These are phyloP conservation scores for Psittacula echo DNA, from an alignment of 2,797 vertebrate species.

Conservation along the genomic window DNA sequence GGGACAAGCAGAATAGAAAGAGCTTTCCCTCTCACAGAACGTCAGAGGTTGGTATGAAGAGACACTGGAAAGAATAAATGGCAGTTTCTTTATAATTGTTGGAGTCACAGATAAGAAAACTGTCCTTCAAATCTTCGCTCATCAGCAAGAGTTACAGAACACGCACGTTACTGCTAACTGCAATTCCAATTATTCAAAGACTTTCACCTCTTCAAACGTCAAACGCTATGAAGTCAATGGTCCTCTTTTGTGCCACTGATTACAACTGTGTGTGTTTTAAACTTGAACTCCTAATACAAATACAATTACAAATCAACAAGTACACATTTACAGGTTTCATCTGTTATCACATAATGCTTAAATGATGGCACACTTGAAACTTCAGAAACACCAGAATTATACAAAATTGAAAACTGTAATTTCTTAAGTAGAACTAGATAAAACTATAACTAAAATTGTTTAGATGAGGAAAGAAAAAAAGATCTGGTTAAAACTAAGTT, in stretches of 20 bases:
- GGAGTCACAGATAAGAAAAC: not conserved
- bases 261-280: not conserved
- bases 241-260: not conserved
- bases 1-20: not conserved
- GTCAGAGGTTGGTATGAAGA: not conserved
- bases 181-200: not conserved
- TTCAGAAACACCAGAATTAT: not conserved
- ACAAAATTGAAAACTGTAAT: not conserved
- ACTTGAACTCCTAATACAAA: not conserved
- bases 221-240: not conserved
- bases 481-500: not conserved
- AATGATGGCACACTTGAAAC: not conserved
- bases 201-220: not conserved
- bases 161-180: not conserved
- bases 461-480: not conserved
- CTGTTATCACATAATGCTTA: fast-evolving
- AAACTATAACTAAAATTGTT: not conserved
- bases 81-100: not conserved
- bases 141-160: not conserved
- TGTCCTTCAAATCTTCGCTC: not conserved
- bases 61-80: not conserved
- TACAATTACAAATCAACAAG: not conserved
- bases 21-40: not conserved
- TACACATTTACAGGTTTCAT: not conserved
- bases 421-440: not conserved